Evolutionary conservation across 2,113 vertebrate genomes (phyloP), one percentile per base, ranked within the genome.

Genomic region (Menura novaehollandiae): DNA sequence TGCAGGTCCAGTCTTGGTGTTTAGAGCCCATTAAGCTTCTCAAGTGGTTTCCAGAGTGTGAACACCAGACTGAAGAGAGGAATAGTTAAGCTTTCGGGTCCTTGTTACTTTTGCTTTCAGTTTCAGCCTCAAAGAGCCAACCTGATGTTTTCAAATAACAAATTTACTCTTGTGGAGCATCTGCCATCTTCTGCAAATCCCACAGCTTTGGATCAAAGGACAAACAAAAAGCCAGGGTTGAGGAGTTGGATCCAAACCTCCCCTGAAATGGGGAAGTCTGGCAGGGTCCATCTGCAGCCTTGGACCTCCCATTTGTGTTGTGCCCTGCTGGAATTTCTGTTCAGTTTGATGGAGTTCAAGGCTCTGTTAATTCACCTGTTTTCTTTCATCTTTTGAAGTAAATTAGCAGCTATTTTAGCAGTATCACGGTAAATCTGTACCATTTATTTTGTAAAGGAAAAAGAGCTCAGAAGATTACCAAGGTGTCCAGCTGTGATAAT

Each of bases 401-500:
- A 96, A 95, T 93, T 51, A 93, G 33, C 60, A 78, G 91, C 92
- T 84, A 47, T 88, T 96, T 91, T 43, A 90, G 85, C 64, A 27
- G 84, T 92, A 90, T 94, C 67, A 0, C 2, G 5, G 62, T 53
- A 51, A 74, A 93, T 92, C 95, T 96, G 78, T 52, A 95, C 44
- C 85, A 30, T 92, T 90, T 88, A 77, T 95, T 96, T 91, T 73
- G 49, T 78, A 79, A 88, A 60, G 66, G 75, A 69, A 47, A 91
- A 96, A 85, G 88, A 80, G 85, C 90, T 92, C 88, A 77, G 55
- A 67, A 94, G 92, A 90, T 95, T 96, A 94, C 59, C 69, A 71
- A 28, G 68, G 72, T 86, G 94, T 91, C 96, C 93, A 96, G 93
- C 95, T 96, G 95, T 90, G 96, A 93, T 96, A 94, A 95, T 96